Conservation (phyloP, 2,888 invertebrate genomes). For the Trachelus tabidus region DNA sequence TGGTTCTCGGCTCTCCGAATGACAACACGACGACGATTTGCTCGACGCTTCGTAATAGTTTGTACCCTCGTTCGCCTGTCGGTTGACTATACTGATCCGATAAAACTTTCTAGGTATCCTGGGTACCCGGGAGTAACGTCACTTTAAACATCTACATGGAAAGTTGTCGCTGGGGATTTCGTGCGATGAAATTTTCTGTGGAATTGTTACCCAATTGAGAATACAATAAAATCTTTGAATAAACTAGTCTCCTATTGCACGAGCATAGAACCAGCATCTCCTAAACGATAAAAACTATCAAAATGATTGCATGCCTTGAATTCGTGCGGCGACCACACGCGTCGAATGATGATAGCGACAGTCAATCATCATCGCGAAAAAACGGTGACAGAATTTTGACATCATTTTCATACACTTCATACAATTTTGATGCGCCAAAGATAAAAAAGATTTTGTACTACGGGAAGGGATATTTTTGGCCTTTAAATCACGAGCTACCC, state of each 20-base stretch:
- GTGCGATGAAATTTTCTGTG: neutral
- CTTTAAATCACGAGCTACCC: neutral
- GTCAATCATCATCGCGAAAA: neutral
- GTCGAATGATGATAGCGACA: neutral
- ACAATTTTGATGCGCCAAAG: no score
- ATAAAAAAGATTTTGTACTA: neutral
- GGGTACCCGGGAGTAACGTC: slow-evolving; percentile 22
- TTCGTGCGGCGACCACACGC: neutral
- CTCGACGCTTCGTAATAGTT: slow-evolving; percentile 15
- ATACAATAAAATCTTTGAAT: neutral
- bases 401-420: neutral
- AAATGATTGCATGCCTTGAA: neutral
- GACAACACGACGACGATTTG: slow-evolving; percentile 13
- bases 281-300: neutral
- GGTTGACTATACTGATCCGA: slow-evolving; percentile 5
- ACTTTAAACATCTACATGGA: slow-evolving; percentile 39
- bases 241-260: neutral
- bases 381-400: neutral
- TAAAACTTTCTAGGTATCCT: slow-evolving; percentile 15
- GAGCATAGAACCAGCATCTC: neutral
- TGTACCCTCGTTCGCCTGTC: slow-evolving; percentile 11
- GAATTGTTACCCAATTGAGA: neutral
- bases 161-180: neutral
- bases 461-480: no score
- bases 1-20: neutral